A percentile compares a stretch with the other conserved stretches of the same genome.
Conservation (phyloP, 2,797 vertebrate genomes). For the Karalla daura region DNA sequence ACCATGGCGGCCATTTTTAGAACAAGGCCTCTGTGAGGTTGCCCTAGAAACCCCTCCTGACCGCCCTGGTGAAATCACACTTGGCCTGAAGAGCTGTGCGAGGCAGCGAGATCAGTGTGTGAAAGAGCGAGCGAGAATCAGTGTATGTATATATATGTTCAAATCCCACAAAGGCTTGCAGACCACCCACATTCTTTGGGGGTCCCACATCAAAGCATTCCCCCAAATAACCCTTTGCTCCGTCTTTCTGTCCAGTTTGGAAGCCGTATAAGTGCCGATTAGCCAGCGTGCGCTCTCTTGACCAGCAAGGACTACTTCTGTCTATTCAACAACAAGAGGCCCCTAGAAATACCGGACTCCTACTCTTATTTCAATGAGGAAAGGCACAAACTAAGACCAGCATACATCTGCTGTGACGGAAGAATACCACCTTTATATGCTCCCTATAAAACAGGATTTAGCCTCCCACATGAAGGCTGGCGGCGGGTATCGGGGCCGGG, state of each 20-base stretch:
- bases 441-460: slow-evolving; percentile 65
- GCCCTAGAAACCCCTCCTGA: slow-evolving; percentile 83
- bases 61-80: slow-evolving; percentile 81
- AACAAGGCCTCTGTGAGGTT: slow-evolving; percentile 83
- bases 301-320: slow-evolving; percentile 57
- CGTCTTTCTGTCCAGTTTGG: slow-evolving; percentile 46
- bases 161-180: slow-evolving; percentile 54
- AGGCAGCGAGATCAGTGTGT: slow-evolving; percentile 59
- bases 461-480: slow-evolving; percentile 67
- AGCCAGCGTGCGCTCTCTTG: slow-evolving; percentile 57
- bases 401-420: slow-evolving; percentile 49
- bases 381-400: slow-evolving; percentile 34
- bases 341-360: slow-evolving; percentile 53
- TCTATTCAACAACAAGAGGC: slow-evolving; percentile 56
- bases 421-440: slow-evolving; percentile 64
- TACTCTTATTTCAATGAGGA: slow-evolving; percentile 56
- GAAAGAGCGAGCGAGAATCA: slow-evolving; percentile 57
- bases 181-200: slow-evolving; percentile 74
- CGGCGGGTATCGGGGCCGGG: slow-evolving; percentile 15
- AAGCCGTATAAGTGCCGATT: slow-evolving; percentile 65
- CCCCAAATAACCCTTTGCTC: slow-evolving; percentile 47
- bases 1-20: slow-evolving; percentile 84
- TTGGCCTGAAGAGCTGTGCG: slow-evolving; percentile 68
- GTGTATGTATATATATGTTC: slow-evolving; percentile 55
- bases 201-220: slow-evolving; percentile 73